Base-by-base conservation (phyloP, 2,888 invertebrate genomes). In the Hofmannophila pseudospretella region DNA sequence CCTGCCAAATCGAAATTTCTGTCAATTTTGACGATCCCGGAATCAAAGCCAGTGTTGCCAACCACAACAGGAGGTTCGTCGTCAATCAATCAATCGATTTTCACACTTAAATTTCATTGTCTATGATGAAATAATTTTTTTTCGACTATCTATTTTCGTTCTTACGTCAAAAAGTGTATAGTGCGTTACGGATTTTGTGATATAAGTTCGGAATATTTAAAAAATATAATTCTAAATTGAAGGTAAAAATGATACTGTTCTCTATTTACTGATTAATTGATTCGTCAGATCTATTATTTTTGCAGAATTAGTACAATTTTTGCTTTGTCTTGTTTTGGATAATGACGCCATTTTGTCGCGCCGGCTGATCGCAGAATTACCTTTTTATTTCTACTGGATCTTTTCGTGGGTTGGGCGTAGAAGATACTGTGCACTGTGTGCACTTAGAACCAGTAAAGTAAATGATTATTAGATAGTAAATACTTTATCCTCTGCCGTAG, bases 341-440 rank as follows among this genome's bases (percentile, higher is more conserved):
- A 64, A 73, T 82, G 86, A 86, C 86, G 86, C 86, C 86, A 86
- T 86, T 82, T 86, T 86, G 86, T 86, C 67, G 81, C 82, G 84
- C 86, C 86, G 86, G 86, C 86, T 86, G 85, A 86, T 86, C 74
- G 43, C 58, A 56, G 68, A 75, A 71, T 71, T 76, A 73, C 66
- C n/a, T n/a, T n/a, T n/a, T n/a, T n/a, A n/a, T 74, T 38, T 36
- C 29, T 36, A 73, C 50, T 58, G 59, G 41, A 43, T 49, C 32
- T 60, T 53, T 64, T 56, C 58, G 58, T 56, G 54, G 58, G 54
- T 66, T 66, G 64, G 49, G 54, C 56, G 51, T 44, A 51, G 54
- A 56, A 7, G 23, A 4, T 5, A 8, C 20, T 2, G 20, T 20
- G 20, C 5, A 20, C 8, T 7, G 5, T 20, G 20, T 7, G 20